These are phyloP conservation scores for Leptodactylus fallax DNA, from an alignment of 2,797 vertebrate genomes.

Conservation along the genomic window DNA sequence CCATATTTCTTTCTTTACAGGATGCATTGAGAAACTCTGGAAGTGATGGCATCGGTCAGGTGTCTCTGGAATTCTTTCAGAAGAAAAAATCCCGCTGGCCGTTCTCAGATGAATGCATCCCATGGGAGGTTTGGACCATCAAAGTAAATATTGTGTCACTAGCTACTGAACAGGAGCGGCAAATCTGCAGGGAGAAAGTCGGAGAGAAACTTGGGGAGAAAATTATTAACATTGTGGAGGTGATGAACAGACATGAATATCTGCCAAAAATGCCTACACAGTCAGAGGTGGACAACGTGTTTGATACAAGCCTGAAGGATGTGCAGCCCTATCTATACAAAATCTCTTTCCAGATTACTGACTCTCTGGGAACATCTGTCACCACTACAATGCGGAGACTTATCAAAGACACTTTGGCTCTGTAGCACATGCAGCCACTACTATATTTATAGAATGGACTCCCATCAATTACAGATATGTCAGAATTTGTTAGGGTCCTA, in stretches of 20 bases:
- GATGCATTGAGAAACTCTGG: constrained; percentile 89
- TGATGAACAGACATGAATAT: constrained; percentile 97
- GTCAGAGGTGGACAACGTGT: constrained; percentile 97
- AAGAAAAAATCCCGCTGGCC: constrained; percentile 99
- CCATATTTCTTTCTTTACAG: constrained; percentile 70
- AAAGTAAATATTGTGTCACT: constrained; percentile 97
- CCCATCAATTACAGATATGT: not conserved
- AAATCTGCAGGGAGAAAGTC: constrained; percentile 98
- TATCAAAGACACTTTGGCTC: constrained; percentile 95
- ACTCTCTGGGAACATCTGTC: constrained; percentile 92
- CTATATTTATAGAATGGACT: constrained; percentile 42
- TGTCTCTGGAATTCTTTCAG: constrained; percentile 98
- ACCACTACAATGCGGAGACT: constrained; percentile 97
- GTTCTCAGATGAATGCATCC: constrained; percentile 96
- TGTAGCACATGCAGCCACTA: constrained; percentile 71
- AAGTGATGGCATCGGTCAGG: constrained; percentile 93
- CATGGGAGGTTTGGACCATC: constrained; percentile 98
- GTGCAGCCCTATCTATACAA: constrained; percentile 98
- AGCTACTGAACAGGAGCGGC: constrained; percentile 95
- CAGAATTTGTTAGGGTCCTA: not conserved
- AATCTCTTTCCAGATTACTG: constrained; percentile 96
- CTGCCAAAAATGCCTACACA: constrained; percentile 99
- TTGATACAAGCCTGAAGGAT: constrained; percentile 94
- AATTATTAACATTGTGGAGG: constrained; percentile 96
- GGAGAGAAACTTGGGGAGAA: constrained; percentile 98